A percentile compares a stretch with the other conserved stretches of the same genome.
phyloP scores from a whole-genome alignment of 2,113 vertebrate genomes.

The Antechinus stuartii region DNA sequence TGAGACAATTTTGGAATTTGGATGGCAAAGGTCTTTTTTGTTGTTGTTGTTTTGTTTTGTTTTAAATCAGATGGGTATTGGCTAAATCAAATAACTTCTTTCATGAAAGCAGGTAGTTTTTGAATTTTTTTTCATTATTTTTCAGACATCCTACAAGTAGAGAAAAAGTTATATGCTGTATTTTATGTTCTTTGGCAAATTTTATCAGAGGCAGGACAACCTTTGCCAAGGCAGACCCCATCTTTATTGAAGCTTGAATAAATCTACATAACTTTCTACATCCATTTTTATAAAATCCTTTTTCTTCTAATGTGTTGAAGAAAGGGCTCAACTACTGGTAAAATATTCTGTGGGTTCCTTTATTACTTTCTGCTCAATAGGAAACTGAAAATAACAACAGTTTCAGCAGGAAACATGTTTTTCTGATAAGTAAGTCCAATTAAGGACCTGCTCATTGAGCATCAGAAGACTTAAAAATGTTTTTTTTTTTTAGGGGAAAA shows the following conservation, averaged over 20 bases:
- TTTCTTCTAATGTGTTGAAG: neutral
- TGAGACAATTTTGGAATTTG: conserved; percentile 73
- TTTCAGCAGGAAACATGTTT: neutral
- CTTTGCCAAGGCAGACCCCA: neutral
- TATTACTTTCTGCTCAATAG: conserved; percentile 1
- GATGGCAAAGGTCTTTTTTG: conserved; percentile 54
- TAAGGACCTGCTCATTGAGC: neutral
- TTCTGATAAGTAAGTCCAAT: neutral
- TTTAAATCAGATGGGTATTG: neutral
- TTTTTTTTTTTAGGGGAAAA: neutral
- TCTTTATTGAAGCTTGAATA: conserved; percentile 10
- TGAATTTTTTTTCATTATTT: neutral
- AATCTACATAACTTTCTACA: neutral
- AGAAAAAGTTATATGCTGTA: neutral
- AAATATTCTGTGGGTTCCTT: neutral
- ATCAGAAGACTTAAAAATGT: neutral
- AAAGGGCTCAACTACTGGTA: neutral
- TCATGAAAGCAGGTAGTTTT: conserved; percentile 34
- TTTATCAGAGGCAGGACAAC: conserved; percentile 31
- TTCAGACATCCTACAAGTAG: conserved; percentile 27
- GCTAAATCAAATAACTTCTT: conserved; percentile 65
- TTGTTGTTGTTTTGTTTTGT: conserved; percentile 10
- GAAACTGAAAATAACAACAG: neutral
- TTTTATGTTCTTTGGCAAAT: neutral
- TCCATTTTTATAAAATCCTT: neutral